phyloP scores from a whole-genome alignment of 35 echinoderm and acorn worm genomes.

The Holothuria glaberrima region DNA sequence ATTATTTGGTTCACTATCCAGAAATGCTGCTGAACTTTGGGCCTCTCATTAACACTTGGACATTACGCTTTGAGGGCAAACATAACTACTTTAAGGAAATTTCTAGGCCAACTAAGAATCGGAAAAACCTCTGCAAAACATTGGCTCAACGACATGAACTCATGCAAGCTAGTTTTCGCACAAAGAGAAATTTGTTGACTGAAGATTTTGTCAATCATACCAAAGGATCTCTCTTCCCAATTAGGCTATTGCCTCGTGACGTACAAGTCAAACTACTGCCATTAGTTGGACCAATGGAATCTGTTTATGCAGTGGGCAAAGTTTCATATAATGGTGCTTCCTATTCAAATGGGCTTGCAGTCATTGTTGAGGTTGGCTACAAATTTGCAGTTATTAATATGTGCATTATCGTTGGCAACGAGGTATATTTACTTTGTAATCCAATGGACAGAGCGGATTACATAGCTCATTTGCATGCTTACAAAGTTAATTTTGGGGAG shows the following conservation, averaged over 20 bases:
- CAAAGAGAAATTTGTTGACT: too few species aligned
- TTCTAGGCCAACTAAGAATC: slow-evolving; percentile 52
- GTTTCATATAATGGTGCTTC: slow-evolving; percentile 1
- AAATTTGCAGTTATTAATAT: slow-evolving; percentile 22
- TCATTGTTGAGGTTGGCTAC: neutral
- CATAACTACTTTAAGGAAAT: slow-evolving; percentile 57
- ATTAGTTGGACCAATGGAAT: neutral
- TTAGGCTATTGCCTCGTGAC: slow-evolving; percentile 10
- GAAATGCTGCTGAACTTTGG: slow-evolving; percentile 40
- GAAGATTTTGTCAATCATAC: too few species aligned
- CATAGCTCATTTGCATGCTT: slow-evolving; percentile 6
- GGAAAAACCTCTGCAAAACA: slow-evolving; percentile 53
- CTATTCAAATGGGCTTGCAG: neutral
- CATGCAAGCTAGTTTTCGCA: too few species aligned
- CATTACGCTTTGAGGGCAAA: slow-evolving; percentile 60
- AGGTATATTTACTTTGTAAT: slow-evolving; percentile 11
- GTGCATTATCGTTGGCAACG: neutral
- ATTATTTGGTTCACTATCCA: slow-evolving; percentile 65
- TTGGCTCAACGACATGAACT: slow-evolving; percentile 56
- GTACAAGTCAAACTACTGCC: neutral
- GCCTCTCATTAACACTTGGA: slow-evolving; percentile 45
- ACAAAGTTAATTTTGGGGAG: neutral
- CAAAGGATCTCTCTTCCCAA: slow-evolving; percentile 26
- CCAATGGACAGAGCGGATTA: neutral
- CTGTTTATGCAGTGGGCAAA: slow-evolving; percentile 7